Conservation (phyloP, 92 coral and sea anemone species). For the Parazoanthus darwini region DNA sequence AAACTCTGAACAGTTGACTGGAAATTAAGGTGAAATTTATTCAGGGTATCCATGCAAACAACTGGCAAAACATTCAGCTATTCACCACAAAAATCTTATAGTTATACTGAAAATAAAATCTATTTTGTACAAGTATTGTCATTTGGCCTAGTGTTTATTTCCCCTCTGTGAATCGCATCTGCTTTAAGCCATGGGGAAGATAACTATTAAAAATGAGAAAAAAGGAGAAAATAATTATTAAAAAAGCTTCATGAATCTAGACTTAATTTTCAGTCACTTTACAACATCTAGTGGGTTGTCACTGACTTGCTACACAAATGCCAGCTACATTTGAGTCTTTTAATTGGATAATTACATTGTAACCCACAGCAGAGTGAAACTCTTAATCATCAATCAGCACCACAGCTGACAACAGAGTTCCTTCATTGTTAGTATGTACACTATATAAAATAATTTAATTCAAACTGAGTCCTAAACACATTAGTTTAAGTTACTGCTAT, state of each 20-base stretch:
- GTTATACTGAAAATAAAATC: background rate
- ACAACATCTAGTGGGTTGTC: background rate
- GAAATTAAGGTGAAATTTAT: background rate
- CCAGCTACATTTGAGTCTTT: background rate
- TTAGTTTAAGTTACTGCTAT: constrained; percentile 46
- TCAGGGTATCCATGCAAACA: background rate
- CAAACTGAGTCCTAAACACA: constrained; percentile 32
- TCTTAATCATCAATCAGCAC: background rate
- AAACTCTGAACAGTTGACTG: background rate
- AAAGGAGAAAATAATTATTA: background rate
- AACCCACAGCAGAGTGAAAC: background rate
- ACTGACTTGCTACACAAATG: background rate
- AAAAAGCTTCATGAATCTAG: background rate
- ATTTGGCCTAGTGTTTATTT: background rate
- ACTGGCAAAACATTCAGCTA: background rate
- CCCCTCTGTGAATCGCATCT: background rate
- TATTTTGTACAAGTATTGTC: background rate
- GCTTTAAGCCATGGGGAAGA: background rate
- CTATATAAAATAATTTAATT: constrained; percentile 45
- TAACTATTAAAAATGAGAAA: background rate
- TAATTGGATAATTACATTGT: background rate
- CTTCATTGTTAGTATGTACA: constrained; percentile 25
- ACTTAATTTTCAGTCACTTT: background rate
- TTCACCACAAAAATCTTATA: background rate
- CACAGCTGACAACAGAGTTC: background rate